Evolutionary conservation across 2,113 vertebrate genomes (phyloP), one percentile per base, ranked within the genome.

Genomic region (Phalacrocorax brasilianus): DNA sequence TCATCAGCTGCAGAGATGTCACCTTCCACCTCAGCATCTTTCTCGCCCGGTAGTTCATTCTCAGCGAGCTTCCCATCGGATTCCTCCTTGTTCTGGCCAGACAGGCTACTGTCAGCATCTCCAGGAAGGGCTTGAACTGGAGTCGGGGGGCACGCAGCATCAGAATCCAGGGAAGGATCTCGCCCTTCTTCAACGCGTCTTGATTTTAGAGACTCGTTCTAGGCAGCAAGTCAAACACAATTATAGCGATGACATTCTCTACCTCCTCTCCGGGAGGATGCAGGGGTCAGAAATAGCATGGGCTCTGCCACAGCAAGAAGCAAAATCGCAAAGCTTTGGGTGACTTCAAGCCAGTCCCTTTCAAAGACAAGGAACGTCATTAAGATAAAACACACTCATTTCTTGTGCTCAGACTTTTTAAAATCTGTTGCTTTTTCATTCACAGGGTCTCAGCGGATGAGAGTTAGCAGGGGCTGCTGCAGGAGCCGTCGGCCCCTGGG

Each of bases 151-250:
- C 95, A 52, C 0, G n/a, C 86, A 0, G 55, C 84, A 1, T 85
- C 89, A 5, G 94, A 97, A 55, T 86, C 93, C 21, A 95, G n/a
- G 95, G 96, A 97, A 70, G 42, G 22, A 45, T 96, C 95, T 40
- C 93, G 94, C 58, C 61, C 85, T 52, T 97, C 98, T 61, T 89
- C 97, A 44, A 77, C 32, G 3, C 16, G 63, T 61, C 97, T 97
- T 20, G 92, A 79, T 59, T 95, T 93, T 21, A 92, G 77, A 89
- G 98, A 97, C 50, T 97, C 97, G 95, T 97, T 82, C 90, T 77
- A 86, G 93, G 58, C 55, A 89, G 68, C n/a, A 95, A 94, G 91
- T 84, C 91, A 96, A 93, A 96, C 71, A 96, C 81, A 88, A 8
- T 96, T 94, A 96, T 0, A 83, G 71, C 93, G 59, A 71, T 55